These are phyloP conservation scores for Chloropsis hardwickii DNA, from an alignment of 2,113 vertebrate species.

Conservation along the genomic window DNA sequence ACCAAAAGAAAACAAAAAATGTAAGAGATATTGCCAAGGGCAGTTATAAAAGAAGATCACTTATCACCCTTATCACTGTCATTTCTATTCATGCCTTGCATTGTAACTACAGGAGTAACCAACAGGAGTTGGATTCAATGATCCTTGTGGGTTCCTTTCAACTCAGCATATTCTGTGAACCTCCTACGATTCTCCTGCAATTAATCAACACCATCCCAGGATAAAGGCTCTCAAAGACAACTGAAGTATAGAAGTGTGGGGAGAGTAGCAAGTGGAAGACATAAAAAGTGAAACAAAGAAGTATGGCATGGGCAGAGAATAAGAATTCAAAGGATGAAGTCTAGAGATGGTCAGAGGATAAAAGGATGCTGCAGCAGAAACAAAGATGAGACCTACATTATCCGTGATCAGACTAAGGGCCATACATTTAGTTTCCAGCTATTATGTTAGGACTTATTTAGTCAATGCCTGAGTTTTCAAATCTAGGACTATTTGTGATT, in stretches of 20 bases:
- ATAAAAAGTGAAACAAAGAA: neutral
- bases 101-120: neutral
- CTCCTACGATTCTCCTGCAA: neutral
- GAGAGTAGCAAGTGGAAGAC: neutral
- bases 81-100: neutral
- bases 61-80: rapidly evolving
- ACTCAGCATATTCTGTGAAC: neutral
- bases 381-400: neutral
- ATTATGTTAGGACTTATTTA: neutral
- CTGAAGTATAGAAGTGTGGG: neutral
- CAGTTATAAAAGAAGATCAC: neutral
- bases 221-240: neutral
- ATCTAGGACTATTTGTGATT: neutral
- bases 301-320: neutral
- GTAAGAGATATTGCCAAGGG: neutral
- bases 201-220: neutral
- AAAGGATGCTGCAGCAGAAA: neutral
- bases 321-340: neutral
- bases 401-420: neutral
- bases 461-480: neutral
- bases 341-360: neutral
- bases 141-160: neutral
- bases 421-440: neutral
- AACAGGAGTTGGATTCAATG: neutral
- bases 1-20: neutral